phyloP scores from a whole-genome alignment of 2,797 vertebrate species.

The Rhabdomys pumilio region DNA sequence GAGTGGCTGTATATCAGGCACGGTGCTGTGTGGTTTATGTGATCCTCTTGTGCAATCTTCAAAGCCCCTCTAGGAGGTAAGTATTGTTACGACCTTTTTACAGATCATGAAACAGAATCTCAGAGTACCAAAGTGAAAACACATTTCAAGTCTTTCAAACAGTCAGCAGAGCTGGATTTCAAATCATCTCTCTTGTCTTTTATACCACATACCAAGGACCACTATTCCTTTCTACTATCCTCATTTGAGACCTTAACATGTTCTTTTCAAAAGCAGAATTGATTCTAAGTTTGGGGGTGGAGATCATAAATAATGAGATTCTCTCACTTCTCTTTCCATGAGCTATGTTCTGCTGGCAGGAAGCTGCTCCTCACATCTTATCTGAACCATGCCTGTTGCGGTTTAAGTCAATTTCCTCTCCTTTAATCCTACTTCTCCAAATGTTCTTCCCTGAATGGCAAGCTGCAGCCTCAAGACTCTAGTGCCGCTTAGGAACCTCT shows the following conservation, averaged over 20 bases:
- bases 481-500: conserved; percentile 13
- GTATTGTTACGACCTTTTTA: background rate
- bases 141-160: conserved; percentile 13
- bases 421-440: conserved; percentile 78
- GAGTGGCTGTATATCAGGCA: background rate
- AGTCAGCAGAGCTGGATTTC: conserved; percentile 26
- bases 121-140: conserved; percentile 42
- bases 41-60: conserved; percentile 29
- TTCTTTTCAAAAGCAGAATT: conserved; percentile 64
- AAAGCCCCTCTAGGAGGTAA: background rate
- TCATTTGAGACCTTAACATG: background rate
- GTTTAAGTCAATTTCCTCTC: conserved; percentile 78
- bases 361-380: conserved; percentile 74
- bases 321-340: conserved; percentile 69
- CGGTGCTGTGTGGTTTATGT: background rate
- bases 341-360: conserved; percentile 66
- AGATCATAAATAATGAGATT: conserved; percentile 54
- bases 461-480: conserved; percentile 1
- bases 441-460: conserved; percentile 50
- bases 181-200: conserved; percentile 57
- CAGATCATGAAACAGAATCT: conserved; percentile 33
- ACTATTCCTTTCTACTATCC: conserved; percentile 15
- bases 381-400: conserved; percentile 71
- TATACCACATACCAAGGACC: background rate
- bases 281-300: conserved; percentile 33